Percentiles rank a stretch among this genome's conserved stretches.
These are phyloP conservation scores for Neosalanx taihuensis DNA, from an alignment of 2,797 vertebrate species.

Conservation along the genomic window DNA sequence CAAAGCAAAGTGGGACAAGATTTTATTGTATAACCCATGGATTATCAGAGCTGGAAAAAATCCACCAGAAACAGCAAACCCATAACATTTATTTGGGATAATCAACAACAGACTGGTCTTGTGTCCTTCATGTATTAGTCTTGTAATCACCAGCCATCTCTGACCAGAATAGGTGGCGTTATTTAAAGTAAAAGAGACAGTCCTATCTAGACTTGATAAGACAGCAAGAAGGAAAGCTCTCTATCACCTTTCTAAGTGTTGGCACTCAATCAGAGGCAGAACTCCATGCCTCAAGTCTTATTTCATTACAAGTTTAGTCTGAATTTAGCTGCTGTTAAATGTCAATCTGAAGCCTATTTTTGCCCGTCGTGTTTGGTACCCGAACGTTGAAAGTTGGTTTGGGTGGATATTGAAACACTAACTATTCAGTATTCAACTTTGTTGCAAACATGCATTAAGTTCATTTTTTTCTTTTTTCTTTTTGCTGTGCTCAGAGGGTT, in stretches of 20 bases:
- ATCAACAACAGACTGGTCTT: background rate
- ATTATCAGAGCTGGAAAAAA: background rate
- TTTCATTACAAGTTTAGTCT: background rate
- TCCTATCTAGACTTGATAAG: conserved; percentile 9
- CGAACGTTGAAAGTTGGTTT: background rate
- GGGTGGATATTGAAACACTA: background rate
- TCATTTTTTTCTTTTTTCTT: no score
- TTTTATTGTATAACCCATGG: no score
- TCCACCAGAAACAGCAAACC: background rate
- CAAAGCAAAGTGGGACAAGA: no score
- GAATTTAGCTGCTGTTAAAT: background rate
- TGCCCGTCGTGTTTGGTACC: background rate
- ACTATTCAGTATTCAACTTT: no score
- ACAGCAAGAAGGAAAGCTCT: background rate
- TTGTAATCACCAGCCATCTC: background rate
- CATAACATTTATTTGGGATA: background rate
- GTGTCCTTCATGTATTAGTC: no score
- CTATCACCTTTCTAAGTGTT: conserved; percentile 6
- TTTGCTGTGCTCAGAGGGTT: background rate
- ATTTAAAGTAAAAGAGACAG: conserved; percentile 9
- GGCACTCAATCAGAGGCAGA: background rate
- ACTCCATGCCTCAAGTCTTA: background rate
- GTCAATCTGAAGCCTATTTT: no score
- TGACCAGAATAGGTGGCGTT: background rate
- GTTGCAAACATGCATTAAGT: background rate